phyloP scores from a whole-genome alignment of 2,888 invertebrate species.

The Chymomyza caudatula region DNA sequence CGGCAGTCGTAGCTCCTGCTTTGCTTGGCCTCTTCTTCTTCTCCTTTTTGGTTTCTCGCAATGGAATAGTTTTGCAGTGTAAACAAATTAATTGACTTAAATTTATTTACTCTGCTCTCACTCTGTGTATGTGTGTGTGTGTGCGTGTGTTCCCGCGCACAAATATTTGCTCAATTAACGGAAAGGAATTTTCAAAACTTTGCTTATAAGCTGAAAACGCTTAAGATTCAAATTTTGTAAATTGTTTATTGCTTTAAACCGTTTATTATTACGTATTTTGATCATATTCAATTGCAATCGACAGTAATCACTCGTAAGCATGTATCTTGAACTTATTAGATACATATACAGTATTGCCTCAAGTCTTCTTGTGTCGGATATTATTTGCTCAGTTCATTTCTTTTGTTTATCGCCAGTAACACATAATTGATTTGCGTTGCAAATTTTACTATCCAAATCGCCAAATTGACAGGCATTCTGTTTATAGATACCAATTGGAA shows the following conservation, averaged over 20 bases:
- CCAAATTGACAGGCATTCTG: neutral
- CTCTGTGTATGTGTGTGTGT: neutral
- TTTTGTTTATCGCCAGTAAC: neutral
- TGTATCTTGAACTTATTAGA: neutral
- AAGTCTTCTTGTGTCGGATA: too few relatives aligned
- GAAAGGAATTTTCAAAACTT: conserved; percentile 24
- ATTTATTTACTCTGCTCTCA: conserved; percentile 4
- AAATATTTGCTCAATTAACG: conserved; percentile 25
- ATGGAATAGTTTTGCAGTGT: conserved; percentile 58
- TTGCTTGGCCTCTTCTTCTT: neutral
- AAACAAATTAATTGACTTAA: conserved; percentile 63
- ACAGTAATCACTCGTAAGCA: too few relatives aligned
- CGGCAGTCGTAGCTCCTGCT: neutral
- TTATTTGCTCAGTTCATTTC: neutral
- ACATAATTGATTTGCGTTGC: neutral
- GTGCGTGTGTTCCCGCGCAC: neutral
- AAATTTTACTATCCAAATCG: neutral
- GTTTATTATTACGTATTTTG: neutral
- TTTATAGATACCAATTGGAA: neutral
- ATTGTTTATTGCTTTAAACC: conserved; percentile 1
- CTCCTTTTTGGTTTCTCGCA: neutral
- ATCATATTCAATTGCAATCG: neutral
- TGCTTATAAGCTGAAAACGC: neutral
- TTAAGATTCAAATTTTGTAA: conserved; percentile 12
- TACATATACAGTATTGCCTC: too few relatives aligned